A percentile compares a stretch with the other conserved stretches of the same genome.
Evolutionary conservation across 2,797 vertebrate genomes (phyloP).

Genomic region (Botia kubotai): DNA sequence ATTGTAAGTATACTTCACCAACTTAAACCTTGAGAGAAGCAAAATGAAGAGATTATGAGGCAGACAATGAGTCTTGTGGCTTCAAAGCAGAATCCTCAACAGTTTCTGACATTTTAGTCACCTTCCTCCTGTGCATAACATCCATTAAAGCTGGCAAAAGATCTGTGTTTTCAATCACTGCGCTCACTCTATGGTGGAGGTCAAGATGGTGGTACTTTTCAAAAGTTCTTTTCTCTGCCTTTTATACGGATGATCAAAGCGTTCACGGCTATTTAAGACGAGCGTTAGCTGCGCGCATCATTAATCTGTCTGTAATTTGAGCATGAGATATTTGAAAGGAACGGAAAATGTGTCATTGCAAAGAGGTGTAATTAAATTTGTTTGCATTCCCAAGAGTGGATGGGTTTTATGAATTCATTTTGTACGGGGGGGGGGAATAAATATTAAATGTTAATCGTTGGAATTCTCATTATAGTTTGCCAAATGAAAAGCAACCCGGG

Average conservation of each 20-base stretch:
- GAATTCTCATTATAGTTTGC: slow-evolving; percentile 55
- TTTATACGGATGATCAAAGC: slow-evolving; percentile 43
- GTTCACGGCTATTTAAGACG: slow-evolving; percentile 29
- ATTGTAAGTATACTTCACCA: slow-evolving; percentile 24
- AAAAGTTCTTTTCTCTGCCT: slow-evolving; percentile 21
- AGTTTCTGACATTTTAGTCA: slow-evolving; percentile 36
- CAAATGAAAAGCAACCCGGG: slow-evolving; percentile 50
- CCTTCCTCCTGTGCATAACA: slow-evolving; percentile 1
- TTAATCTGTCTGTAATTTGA: slow-evolving; percentile 35
- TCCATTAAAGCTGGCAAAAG: slow-evolving; percentile 36
- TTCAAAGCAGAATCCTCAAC: slow-evolving; percentile 32
- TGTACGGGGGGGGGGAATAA: slow-evolving; percentile 51
- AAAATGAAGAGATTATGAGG: slow-evolving; percentile 25
- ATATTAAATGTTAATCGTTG: slow-evolving; percentile 61
- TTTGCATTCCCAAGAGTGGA: slow-evolving; percentile 55
- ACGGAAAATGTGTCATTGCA: slow-evolving; percentile 45
- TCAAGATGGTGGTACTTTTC: slow-evolving; percentile 36
- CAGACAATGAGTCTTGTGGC: slow-evolving; percentile 20
- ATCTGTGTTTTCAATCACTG: slow-evolving; percentile 14
- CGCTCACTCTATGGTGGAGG: slow-evolving; percentile 31
- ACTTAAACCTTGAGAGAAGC: slow-evolving; percentile 16
- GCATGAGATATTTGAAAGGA: slow-evolving; percentile 47
- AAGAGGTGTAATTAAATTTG: slow-evolving; percentile 62
- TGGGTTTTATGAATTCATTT: slow-evolving; percentile 57
- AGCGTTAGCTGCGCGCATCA: slow-evolving; percentile 17